Evolutionary conservation across 2,797 vertebrate genomes (phyloP).

Genomic region (Picus viridis): DNA sequence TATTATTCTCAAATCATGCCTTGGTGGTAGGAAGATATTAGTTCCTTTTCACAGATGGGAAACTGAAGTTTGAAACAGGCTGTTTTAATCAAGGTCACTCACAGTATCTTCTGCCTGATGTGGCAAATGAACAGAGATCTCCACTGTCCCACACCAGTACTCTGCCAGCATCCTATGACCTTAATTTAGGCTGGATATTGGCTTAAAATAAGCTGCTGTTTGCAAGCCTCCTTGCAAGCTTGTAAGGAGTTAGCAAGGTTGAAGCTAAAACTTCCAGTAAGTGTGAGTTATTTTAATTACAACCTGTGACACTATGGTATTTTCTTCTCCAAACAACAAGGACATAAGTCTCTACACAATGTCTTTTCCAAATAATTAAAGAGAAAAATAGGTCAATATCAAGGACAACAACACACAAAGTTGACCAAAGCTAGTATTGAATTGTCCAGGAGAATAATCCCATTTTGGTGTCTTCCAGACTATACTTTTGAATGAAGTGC

Average conservation of each 20-base stretch:
- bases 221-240: neutral
- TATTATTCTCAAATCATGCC: neutral
- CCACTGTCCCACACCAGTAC: neutral
- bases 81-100: slow-evolving; percentile 43
- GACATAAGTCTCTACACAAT: slow-evolving; percentile 56
- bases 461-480: slow-evolving; percentile 46
- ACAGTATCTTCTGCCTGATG: neutral
- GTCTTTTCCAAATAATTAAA: slow-evolving; percentile 75
- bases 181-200: neutral
- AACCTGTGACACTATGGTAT: slow-evolving; percentile 16
- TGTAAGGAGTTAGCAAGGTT: neutral
- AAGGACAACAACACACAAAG: slow-evolving; percentile 33
- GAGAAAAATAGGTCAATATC: slow-evolving; percentile 71
- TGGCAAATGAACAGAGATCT: neutral
- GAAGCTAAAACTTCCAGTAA: neutral
- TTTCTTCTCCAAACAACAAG: slow-evolving; percentile 57
- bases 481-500: slow-evolving; percentile 63
- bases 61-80: slow-evolving; percentile 4
- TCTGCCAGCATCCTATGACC: neutral
- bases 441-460: slow-evolving; percentile 63
- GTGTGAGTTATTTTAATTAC: slow-evolving; percentile 1
- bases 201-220: neutral
- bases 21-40: neutral
- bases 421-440: slow-evolving; percentile 58
- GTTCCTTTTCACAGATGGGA: neutral